Evolutionary conservation across 1,140 invertebrate species (phyloP).

Genomic region (Zaprionus nigranus): DNA sequence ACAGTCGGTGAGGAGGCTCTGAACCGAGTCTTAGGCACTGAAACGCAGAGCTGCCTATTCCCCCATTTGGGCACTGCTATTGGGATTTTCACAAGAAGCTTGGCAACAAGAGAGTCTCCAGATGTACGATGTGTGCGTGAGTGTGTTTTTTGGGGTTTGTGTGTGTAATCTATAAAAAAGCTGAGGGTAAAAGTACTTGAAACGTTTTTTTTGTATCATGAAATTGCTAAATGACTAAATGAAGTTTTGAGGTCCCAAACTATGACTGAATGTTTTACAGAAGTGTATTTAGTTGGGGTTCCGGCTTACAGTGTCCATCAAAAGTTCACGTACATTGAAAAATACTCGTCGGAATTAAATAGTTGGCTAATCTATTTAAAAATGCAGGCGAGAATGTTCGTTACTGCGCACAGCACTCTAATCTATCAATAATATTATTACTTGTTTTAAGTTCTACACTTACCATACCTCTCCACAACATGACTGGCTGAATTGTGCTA

Average conservation of each 20-base stretch:
- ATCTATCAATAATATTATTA: conserved; percentile 81
- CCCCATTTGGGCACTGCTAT: conserved; percentile 23
- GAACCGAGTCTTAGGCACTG: conserved; percentile 37
- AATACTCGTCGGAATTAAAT: background rate
- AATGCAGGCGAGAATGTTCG: conserved; percentile 6
- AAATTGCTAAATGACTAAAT: conserved; percentile 34
- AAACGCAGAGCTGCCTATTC: conserved; percentile 24
- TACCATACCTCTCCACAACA: conserved; percentile 20
- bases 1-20: conserved; percentile 20
- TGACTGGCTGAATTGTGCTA: conserved; percentile 46
- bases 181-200: conserved; percentile 11
- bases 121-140: background rate
- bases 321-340: conserved; percentile 2
- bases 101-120: background rate
- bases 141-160: background rate
- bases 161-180: conserved; percentile 23
- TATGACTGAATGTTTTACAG: conserved; percentile 1
- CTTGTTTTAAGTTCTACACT: conserved; percentile 41
- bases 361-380: conserved; percentile 4
- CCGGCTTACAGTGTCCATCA: conserved; percentile 5
- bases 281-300: background rate
- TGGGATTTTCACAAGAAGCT: conserved; percentile 13
- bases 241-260: conserved; percentile 20
- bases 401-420: conserved; percentile 49
- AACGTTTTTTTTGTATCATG: conserved; percentile 1